Conservation (phyloP, 2,888 invertebrate genomes). For the Tachystola acroxantha region DNA sequence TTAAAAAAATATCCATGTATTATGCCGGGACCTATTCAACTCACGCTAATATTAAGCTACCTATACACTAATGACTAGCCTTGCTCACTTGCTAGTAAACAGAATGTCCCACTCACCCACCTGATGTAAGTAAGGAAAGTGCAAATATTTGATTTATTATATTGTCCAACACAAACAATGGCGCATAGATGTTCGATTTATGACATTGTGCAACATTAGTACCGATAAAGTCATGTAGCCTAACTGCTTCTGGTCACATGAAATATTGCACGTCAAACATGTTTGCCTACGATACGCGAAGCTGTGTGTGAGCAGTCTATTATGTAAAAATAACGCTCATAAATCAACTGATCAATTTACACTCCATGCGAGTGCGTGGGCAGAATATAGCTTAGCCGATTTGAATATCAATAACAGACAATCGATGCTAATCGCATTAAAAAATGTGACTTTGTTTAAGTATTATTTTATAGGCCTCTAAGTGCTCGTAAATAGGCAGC, state of each 20-base stretch:
- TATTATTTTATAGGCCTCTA: not conserved
- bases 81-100: not conserved
- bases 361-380: constrained; percentile 39
- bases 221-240: constrained; percentile 22
- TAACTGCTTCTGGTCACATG: constrained; percentile 21
- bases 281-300: constrained; percentile 19
- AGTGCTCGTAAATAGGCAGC: too few species aligned
- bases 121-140: constrained; percentile 5
- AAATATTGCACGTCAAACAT: constrained; percentile 22
- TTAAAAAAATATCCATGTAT: too few species aligned
- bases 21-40: too few species aligned
- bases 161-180: constrained; percentile 29
- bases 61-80: not conserved
- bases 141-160: constrained; percentile 17
- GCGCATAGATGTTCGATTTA: constrained; percentile 33
- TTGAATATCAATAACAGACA: constrained; percentile 38
- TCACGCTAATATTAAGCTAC: too few species aligned
- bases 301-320: constrained; percentile 25
- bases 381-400: constrained; percentile 35
- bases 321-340: constrained; percentile 45
- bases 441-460: not conserved
- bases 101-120: not conserved
- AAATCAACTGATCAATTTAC: constrained; percentile 49
- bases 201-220: constrained; percentile 29
- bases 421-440: constrained; percentile 16